phyloP scores from a whole-genome alignment of 2,888 invertebrate species.

The Pherbina coryleti region DNA sequence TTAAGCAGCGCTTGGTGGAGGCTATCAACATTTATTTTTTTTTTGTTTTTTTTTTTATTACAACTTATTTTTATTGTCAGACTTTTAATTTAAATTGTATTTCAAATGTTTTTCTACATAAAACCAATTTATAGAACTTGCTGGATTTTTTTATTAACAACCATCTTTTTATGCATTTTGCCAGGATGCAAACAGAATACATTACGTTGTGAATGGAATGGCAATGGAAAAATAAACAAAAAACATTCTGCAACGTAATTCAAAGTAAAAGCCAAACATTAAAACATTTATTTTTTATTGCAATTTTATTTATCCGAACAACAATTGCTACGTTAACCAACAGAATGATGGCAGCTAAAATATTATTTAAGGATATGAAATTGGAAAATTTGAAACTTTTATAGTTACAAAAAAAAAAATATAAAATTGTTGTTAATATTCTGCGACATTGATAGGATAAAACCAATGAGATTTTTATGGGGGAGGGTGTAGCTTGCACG shows the following conservation, averaged over 20 bases:
- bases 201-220: background rate
- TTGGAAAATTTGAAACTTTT: conserved; percentile 43
- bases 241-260: conserved; percentile 41
- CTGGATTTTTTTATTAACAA: conserved; percentile 44
- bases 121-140: background rate
- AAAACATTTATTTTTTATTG: conserved; percentile 42
- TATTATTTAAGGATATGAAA: conserved; percentile 5
- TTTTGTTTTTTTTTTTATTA: background rate
- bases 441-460: background rate
- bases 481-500: background rate
- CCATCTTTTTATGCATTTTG: conserved; percentile 47
- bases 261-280: conserved; percentile 56
- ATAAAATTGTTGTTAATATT: background rate
- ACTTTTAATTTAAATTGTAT: conserved; percentile 65
- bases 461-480: background rate
- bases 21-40: background rate
- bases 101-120: conserved; percentile 41
- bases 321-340: background rate
- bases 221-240: background rate
- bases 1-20: background rate
- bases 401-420: background rate
- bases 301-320: conserved; percentile 29
- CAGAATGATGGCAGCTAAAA: background rate
- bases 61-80: conserved; percentile 58
- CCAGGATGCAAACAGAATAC: background rate